Base-by-base conservation (phyloP, 2,888 invertebrate genomes). In the Leptinotarsa peninsularis region DNA sequence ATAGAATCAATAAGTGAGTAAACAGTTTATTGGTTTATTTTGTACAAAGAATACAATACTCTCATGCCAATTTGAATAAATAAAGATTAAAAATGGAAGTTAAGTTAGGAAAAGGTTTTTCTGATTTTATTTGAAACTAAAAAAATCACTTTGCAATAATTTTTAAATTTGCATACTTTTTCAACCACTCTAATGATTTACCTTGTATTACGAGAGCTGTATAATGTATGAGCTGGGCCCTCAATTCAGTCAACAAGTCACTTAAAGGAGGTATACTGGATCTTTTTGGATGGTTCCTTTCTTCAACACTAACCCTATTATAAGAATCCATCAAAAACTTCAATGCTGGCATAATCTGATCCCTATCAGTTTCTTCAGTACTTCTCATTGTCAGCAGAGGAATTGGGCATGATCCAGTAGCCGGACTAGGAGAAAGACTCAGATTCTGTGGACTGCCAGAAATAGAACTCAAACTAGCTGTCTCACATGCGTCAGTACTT, bases 211-310 rank as follows among this genome's bases (percentile, higher is more conserved):
- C 87, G 15, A 93, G 88, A 60, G 91, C 89, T 2, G 92, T 89
- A 82, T 91, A 90, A 78, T 90, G 90, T 5, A 92, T 82, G 60
- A 92, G 85, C 83, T 91, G 90, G 73, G 90, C 90, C 79, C 92
- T 89, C 80, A 92, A 84, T 83, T 88, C 90, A 77, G 89, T 84
- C 72, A 96, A 87, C 67, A 94, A 88, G 80, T 93, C 93, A 84
- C 93, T 93, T 78, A 95, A 86, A 7, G 94, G 94, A 3, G 94
- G 93, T 80, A 93, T 91, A 78, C 93, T 94, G 81, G 93, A 93
- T 85, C 92, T 92, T 89, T 94, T 95, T 23, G 95, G 93, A 85
- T 94, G 91, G 84, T 93, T 93, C 81, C 94, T 89, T 86, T 95
- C 95, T 86, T 95, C 95, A 0, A 92, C 86, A 54, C 92, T 91